phyloP scores from a whole-genome alignment of 2,888 invertebrate genomes.

The Spisula solida region DNA sequence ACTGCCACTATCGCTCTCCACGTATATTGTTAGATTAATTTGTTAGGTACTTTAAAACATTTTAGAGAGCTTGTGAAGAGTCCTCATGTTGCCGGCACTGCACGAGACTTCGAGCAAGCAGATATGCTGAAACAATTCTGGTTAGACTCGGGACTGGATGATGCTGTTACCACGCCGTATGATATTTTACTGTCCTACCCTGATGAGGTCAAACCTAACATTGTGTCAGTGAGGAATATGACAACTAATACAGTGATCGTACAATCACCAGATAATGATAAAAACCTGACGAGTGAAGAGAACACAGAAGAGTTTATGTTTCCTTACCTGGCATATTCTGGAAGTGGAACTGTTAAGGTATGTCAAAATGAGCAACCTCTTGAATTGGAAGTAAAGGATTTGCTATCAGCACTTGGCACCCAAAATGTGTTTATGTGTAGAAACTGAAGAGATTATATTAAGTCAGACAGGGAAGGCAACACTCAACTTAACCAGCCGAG shows the following conservation, averaged over 20 bases:
- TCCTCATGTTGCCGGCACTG: conserved; percentile 67
- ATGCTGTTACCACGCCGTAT: conserved; percentile 62
- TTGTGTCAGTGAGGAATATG: conserved; percentile 44
- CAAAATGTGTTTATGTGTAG: too few species aligned
- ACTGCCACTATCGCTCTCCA: too few species aligned
- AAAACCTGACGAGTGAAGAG: conserved; percentile 77
- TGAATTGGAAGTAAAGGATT: not conserved
- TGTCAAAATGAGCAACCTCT: not conserved
- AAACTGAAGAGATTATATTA: too few species aligned
- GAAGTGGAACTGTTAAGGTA: conserved; percentile 75
- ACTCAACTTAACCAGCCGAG: too few species aligned
- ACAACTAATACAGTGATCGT: conserved; percentile 31
- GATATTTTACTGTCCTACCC: conserved; percentile 69
- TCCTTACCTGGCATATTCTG: conserved; percentile 84
- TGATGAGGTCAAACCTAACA: conserved; percentile 50
- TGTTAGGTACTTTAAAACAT: not conserved
- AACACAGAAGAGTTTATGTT: conserved; percentile 77
- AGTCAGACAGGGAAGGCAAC: too few species aligned
- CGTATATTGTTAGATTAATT: too few species aligned
- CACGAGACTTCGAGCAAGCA: conserved; percentile 58
- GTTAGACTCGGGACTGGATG: conserved; percentile 62
- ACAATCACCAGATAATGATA: conserved; percentile 77
- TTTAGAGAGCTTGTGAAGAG: conserved; percentile 43
- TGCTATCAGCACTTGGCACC: too few species aligned
- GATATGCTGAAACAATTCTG: conserved; percentile 60